A percentile compares a stretch with the other conserved stretches of the same genome.
phyloP scores from a whole-genome alignment of 2,888 invertebrate species.

The Acrocera orbiculus region DNA sequence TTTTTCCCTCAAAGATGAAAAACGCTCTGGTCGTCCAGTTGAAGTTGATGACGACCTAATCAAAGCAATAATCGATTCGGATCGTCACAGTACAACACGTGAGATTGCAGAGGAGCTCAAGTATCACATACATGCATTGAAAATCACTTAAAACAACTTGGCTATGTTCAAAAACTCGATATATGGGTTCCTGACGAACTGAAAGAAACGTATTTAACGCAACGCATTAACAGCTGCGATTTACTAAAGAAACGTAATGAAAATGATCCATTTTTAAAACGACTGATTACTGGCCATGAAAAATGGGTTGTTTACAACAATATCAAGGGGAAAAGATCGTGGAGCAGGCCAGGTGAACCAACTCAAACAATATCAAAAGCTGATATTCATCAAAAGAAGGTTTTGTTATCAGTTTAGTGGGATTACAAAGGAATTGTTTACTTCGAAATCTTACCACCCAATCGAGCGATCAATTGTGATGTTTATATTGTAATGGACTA shows the following conservation, averaged over 20 bases:
- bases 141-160: not conserved
- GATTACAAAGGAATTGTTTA: too few relatives aligned
- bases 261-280: not conserved
- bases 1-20: conserved; percentile 7
- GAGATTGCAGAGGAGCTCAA: conserved; percentile 4
- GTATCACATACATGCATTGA: not conserved
- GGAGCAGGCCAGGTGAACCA: too few relatives aligned
- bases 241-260: too few relatives aligned
- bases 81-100: conserved; percentile 3
- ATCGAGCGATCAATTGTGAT: too few relatives aligned
- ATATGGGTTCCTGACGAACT: not conserved
- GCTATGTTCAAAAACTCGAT: not conserved
- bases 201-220: not conserved
- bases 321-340: too few relatives aligned
- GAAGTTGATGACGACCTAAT: conserved; percentile 7
- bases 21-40: conserved; percentile 6
- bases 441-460: too few relatives aligned
- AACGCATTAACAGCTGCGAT: too few relatives aligned
- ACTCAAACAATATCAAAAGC: too few relatives aligned
- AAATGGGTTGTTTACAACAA: not conserved
- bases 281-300: not conserved
- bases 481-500: too few relatives aligned
- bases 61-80: conserved; percentile 6
- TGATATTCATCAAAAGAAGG: too few relatives aligned
- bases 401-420: too few relatives aligned